These are phyloP conservation scores for Phymorhynchus buccinoides DNA, from an alignment of 1,140 invertebrate species.

Conservation along the genomic window DNA sequence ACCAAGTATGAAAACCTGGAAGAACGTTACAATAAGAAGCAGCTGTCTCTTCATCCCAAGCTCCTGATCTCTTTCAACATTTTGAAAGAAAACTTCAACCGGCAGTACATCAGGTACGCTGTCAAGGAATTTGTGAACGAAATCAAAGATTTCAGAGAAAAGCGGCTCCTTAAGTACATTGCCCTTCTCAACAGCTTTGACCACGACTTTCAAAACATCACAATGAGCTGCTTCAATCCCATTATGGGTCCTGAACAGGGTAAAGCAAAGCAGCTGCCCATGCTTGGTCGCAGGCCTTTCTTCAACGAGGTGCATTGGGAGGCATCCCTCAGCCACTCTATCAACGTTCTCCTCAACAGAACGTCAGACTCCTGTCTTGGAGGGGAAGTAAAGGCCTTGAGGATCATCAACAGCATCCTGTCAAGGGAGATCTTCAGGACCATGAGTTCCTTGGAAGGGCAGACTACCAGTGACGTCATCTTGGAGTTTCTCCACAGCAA, in stretches of 20 bases:
- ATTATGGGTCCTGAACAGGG: slow-evolving; percentile 34
- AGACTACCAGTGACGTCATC: slow-evolving; percentile 46
- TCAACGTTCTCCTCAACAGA: slow-evolving; percentile 51
- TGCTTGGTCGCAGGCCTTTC: not conserved
- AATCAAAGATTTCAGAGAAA: slow-evolving; percentile 44
- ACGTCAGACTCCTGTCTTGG: slow-evolving; percentile 37
- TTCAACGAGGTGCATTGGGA: slow-evolving; percentile 47
- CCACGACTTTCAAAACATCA: slow-evolving; percentile 46
- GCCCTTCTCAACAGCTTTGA: slow-evolving; percentile 56
- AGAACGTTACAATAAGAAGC: slow-evolving; percentile 39
- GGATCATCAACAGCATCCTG: slow-evolving; percentile 48
- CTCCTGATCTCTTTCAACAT: slow-evolving; percentile 59
- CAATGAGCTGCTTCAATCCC: slow-evolving; percentile 49
- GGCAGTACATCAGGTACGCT: slow-evolving; percentile 47
- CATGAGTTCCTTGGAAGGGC: slow-evolving; percentile 32
- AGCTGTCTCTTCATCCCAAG: slow-evolving; percentile 49
- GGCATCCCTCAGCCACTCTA: slow-evolving; percentile 43
- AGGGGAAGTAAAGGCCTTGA: slow-evolving; percentile 35
- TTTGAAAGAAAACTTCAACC: slow-evolving; percentile 55
- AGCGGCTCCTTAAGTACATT: slow-evolving; percentile 51
- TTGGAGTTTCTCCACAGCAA: slow-evolving; percentile 41
- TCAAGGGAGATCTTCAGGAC: slow-evolving; percentile 49
- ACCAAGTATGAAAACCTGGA: slow-evolving; percentile 45
- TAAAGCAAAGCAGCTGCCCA: not conserved
- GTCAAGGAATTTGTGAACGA: slow-evolving; percentile 49